Base-by-base conservation (phyloP, 2,888 invertebrate species). In the Agonum fuliginosum region DNA sequence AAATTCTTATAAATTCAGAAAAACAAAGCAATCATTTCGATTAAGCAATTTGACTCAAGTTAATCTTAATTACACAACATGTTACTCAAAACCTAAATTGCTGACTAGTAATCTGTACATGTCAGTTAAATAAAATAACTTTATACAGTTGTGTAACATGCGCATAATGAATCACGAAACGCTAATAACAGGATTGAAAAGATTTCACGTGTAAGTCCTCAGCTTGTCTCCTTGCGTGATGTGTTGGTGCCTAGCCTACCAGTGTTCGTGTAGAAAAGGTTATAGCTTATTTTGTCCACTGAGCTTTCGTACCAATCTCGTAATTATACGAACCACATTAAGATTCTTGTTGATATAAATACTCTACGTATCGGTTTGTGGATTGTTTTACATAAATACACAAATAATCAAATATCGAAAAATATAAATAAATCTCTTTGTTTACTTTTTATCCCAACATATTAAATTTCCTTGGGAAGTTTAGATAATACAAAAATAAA, bases 171-270 rank as follows among this genome's bases (percentile, higher is more conserved):
- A 37, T 37, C 37, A 67, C 67, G 41, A 67, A 41, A 67, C 67
- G 24, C 37, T 41, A 67, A 67, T 67, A 67, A 67, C 41, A 41
- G 41, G 67, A 67, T 67, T 67, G 37, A 20, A 67, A 67, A 67
- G 67, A 41, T 37, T 67, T 67, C 30, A 54, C 41, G 58, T 62
- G 58, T 62, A 46, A 46, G 17, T 62, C 30, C 30, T 27, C 14
- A 12, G 58, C 58, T 46, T 30, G 30, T 62, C 30, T 8, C 27
- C 17, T 62, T 14, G 58, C 27, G 58, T 27, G 58, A 62, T 46
- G 46, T 46, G 46, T 17, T 46, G 17, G 14, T 46, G 46, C 17
- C 17, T 46, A 46, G 17, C 46, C 46, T 46, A 17, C 46, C 46
- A 46, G 17, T 46, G 46, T 46, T 46, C 17, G 46, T 14, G n/a